A percentile compares a stretch with the other conserved stretches of the same genome.
phyloP scores from a whole-genome alignment of 2,888 invertebrate species.

The Agriopis leucophaearia region DNA sequence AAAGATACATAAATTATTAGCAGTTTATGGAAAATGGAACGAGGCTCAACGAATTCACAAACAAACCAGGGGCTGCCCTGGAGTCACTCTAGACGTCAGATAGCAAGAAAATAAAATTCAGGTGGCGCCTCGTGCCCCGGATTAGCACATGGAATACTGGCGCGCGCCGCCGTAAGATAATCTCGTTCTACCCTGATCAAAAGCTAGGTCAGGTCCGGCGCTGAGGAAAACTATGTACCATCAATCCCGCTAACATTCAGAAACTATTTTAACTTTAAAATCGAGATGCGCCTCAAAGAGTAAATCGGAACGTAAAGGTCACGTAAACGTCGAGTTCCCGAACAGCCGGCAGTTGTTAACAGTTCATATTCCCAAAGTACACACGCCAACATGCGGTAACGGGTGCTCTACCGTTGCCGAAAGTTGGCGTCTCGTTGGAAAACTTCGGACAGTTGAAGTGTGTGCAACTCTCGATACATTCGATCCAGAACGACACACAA shows the following conservation, averaged over 20 bases:
- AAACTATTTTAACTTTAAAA: conserved; percentile 6
- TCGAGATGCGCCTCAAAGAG: neutral
- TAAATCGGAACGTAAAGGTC: conserved; percentile 18
- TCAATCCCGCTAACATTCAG: neutral
- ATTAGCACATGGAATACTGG: too few species aligned
- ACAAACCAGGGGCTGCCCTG: too few species aligned
- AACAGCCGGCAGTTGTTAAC: conserved; percentile 23
- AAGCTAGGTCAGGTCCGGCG: too few species aligned
- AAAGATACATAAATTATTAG: neutral
- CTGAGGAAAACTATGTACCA: too few species aligned
- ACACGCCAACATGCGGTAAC: too few species aligned
- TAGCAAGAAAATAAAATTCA: too few species aligned
- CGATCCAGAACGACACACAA: neutral
- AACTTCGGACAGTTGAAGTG: conserved; percentile 34
- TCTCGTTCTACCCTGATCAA: too few species aligned
- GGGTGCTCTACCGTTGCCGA: too few species aligned
- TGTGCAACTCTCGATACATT: neutral
- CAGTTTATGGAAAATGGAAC: neutral
- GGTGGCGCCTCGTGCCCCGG: too few species aligned
- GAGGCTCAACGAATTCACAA: too few species aligned
- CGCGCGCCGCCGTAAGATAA: too few species aligned
- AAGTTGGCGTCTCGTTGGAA: conserved; percentile 18
- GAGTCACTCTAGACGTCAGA: too few species aligned
- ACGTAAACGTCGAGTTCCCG: conserved; percentile 32
- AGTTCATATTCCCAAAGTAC: conserved; percentile 17